phyloP scores from a whole-genome alignment of 2,113 vertebrate genomes.

The Paramisgurnus dabryanus region DNA sequence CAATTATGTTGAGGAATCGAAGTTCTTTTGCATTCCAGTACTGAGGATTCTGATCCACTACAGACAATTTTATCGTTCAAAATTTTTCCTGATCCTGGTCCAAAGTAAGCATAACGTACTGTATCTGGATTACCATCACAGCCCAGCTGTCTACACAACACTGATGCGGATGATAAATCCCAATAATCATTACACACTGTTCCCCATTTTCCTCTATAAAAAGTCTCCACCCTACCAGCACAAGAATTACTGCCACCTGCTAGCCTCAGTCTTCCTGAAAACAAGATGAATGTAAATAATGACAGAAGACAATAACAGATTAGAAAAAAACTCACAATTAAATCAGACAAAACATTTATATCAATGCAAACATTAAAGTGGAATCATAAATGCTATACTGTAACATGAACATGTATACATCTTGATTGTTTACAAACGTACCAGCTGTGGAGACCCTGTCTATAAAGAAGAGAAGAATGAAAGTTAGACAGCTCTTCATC shows the following conservation, averaged over 20 bases:
- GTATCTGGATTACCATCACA: background rate
- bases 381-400: background rate
- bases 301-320: background rate
- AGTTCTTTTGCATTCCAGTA: rapidly evolving
- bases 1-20: rapidly evolving
- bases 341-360: background rate
- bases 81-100: background rate
- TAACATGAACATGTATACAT: background rate
- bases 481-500: conserved; percentile 24
- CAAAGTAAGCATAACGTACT: background rate
- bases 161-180: conserved; percentile 6
- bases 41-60: background rate
- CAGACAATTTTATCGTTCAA: rapidly evolving
- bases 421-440: conserved; percentile 8
- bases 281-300: background rate
- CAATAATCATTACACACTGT: background rate
- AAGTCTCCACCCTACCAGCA: background rate
- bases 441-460: too few relatives aligned
- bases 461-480: conserved; percentile 5
- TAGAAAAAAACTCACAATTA: background rate
- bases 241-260: background rate
- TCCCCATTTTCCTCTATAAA: background rate
- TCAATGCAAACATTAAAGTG: background rate
- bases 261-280: background rate
- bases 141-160: background rate